A percentile compares a stretch with the other conserved stretches of the same genome.
These are phyloP conservation scores for Peromyscus polionotus DNA, from an alignment of 2,113 vertebrate species.

Conservation along the genomic window DNA sequence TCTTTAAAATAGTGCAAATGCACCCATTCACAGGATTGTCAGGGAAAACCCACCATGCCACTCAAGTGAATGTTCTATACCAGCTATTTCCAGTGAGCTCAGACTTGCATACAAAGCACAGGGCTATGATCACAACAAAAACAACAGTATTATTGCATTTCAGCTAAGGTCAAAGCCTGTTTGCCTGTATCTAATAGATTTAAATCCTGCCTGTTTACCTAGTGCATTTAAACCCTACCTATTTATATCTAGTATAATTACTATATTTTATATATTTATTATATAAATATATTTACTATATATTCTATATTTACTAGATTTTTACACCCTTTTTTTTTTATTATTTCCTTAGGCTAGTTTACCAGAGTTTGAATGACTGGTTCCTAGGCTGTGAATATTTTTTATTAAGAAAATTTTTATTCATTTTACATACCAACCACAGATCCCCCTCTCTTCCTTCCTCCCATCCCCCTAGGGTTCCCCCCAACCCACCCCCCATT, in stretches of 20 bases:
- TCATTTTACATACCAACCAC: too few species aligned
- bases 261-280: not conserved
- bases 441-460: too few species aligned
- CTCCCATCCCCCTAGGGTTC: too few species aligned
- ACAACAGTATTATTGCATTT: not conserved
- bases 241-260: not conserved
- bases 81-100: not conserved
- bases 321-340: slow-evolving; percentile 57
- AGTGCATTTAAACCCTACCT: not conserved
- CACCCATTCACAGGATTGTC: not conserved
- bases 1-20: not conserved
- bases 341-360: slow-evolving; percentile 72
- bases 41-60: not conserved
- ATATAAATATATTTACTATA: too few species aligned
- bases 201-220: not conserved
- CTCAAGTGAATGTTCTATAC: not conserved
- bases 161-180: not conserved
- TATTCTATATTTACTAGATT: not conserved
- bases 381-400: slow-evolving; percentile 71
- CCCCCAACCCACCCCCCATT: too few species aligned
- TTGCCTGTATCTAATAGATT: not conserved
- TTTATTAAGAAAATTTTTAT: not conserved
- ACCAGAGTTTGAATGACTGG: slow-evolving; percentile 61
- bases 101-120: not conserved
- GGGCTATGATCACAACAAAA: not conserved